Conservation (phyloP, 2,113 vertebrate genomes). For the Aplodontia rufa region DNA sequence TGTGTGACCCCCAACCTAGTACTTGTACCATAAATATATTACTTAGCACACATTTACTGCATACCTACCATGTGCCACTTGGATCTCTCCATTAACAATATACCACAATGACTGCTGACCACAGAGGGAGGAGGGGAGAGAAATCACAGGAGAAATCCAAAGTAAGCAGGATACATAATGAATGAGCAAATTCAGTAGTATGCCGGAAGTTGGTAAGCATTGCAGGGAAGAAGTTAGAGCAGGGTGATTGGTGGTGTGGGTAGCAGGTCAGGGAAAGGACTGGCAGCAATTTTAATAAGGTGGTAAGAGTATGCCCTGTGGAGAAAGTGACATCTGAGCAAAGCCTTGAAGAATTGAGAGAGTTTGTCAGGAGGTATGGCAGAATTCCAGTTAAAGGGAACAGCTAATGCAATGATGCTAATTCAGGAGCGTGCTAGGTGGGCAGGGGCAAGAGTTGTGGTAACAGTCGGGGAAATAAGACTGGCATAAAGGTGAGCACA, state of each 20-base stretch:
- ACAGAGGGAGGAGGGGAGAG: neutral
- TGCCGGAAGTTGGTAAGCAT: neutral
- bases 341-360: neutral
- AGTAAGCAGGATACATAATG: neutral
- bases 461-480: neutral
- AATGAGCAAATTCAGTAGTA: neutral
- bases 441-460: neutral
- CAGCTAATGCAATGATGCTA: neutral
- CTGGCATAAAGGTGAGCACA: neutral
- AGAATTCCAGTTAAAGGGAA: neutral
- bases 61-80: neutral
- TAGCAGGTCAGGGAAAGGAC: neutral
- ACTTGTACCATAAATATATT: neutral
- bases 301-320: neutral
- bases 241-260: fast-evolving
- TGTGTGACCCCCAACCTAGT: neutral
- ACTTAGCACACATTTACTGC: neutral
- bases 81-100: neutral
- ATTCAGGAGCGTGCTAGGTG: neutral
- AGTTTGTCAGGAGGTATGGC: neutral
- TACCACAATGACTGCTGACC: neutral
- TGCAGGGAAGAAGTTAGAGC: neutral
- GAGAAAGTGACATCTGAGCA: neutral
- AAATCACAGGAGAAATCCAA: neutral
- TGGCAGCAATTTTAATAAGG: neutral